These are phyloP conservation scores for Agonopterix heracliana DNA, from an alignment of 2,888 invertebrate species.

Conservation along the genomic window DNA sequence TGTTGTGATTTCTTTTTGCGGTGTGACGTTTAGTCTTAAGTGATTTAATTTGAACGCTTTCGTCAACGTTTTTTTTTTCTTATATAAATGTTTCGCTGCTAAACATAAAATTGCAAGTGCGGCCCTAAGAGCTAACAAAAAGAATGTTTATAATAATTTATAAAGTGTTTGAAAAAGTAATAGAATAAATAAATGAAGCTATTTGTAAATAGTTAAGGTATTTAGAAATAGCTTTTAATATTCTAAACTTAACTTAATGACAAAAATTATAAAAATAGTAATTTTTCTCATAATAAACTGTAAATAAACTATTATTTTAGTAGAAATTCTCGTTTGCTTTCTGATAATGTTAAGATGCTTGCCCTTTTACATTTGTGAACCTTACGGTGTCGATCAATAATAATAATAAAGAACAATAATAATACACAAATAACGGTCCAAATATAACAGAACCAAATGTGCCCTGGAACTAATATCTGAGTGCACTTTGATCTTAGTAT, in stretches of 20 bases:
- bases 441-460: no score
- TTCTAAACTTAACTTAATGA: slow-evolving; percentile 45
- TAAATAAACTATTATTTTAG: slow-evolving; percentile 73
- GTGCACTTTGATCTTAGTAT: no score
- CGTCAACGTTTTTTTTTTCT: background rate
- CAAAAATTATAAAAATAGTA: slow-evolving; percentile 64
- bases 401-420: no score
- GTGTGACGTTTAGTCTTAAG: slow-evolving; percentile 46
- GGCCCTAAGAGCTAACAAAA: slow-evolving; percentile 4
- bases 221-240: slow-evolving; percentile 67
- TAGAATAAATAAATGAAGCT: slow-evolving; percentile 36
- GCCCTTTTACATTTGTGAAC: no score
- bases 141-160: slow-evolving; percentile 1
- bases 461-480: no score
- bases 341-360: slow-evolving; percentile 1
- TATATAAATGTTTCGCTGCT: slow-evolving; percentile 1
- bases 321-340: slow-evolving; percentile 37
- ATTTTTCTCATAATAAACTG: slow-evolving; percentile 59
- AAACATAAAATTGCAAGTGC: slow-evolving; percentile 8
- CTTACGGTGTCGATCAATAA: no score
- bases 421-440: no score
- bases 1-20: slow-evolving; percentile 41
- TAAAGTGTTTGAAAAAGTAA: slow-evolving; percentile 11
- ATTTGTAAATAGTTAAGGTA: slow-evolving; percentile 59
- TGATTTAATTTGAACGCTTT: slow-evolving; percentile 15